These are phyloP conservation scores for Taxidea taxus DNA, from an alignment of 2,113 vertebrate species.

Conservation along the genomic window DNA sequence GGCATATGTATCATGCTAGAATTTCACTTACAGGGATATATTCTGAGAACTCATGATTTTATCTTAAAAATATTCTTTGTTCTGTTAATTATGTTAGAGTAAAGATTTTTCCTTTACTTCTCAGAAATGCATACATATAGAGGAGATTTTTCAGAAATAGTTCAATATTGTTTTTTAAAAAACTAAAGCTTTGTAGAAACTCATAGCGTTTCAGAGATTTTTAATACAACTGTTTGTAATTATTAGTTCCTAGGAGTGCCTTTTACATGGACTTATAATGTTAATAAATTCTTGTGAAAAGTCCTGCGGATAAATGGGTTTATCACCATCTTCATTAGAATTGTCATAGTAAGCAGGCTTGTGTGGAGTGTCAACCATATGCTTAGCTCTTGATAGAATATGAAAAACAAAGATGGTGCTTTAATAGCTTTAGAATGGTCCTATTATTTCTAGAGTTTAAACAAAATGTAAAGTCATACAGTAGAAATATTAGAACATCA, in stretches of 20 bases:
- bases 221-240: neutral
- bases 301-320: neutral
- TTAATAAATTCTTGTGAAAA: neutral
- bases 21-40: neutral
- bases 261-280: neutral
- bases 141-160: neutral
- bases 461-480: neutral
- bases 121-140: neutral
- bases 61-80: neutral
- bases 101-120: neutral
- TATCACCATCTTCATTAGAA: neutral
- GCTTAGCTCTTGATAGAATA: neutral
- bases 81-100: neutral
- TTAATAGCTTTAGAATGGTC: neutral
- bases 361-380: neutral
- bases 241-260: neutral
- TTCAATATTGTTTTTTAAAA: neutral
- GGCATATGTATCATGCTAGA: neutral
- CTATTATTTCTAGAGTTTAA: neutral
- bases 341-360: neutral
- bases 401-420: neutral
- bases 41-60: neutral
- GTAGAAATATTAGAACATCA: neutral
- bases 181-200: neutral
- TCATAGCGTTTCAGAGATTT: neutral